Base-by-base conservation (phyloP, 1,140 invertebrate species). In the Pteromalus puparum region DNA sequence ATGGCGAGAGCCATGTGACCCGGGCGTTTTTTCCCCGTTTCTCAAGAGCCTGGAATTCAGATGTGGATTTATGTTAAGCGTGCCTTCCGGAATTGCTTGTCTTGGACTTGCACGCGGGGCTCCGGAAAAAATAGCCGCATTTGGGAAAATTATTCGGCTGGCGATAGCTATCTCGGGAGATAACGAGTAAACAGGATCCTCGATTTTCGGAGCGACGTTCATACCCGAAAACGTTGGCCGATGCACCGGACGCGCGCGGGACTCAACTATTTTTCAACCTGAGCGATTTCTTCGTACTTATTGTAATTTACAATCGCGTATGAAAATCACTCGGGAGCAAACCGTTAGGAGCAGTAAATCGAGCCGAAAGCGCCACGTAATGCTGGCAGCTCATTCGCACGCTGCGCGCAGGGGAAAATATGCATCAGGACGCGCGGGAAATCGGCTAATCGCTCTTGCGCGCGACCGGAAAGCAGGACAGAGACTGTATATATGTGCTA, bases 241-340 rank as follows among this genome's bases (percentile, higher is more conserved):
- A 34, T 34, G 30, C 30, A 42, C 38, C 9, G 38, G 38, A 65
- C 61, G 61, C 61, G 61, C 53, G 21, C 67, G n/a, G n/a, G n/a
- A n/a, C n/a, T n/a, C n/a, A n/a, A n/a, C 53, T 61, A 61, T 48
- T 61, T 61, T 61, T 61, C 30, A 34, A 5, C 30, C 18, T 61
- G 4, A 2, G 53, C 53, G 42, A 38, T 73, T 70, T 73, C 70
- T 81, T 28, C 34, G n/a, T 73, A 73, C 73, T 81, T 82, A 82
- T 42, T 80, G 53, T 82, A 76, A 76, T 82, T 82, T 82, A 82
- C 73, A 82, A 76, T 82, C 81, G 73, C 73, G n/a, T 48, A 67
- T 82, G 67, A 82, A 82, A 82, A 82, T 82, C 70, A 75, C 9
- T 74, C 70, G 38, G 34, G 61, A 73, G 74, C 74, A 28, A 82